Percentiles rank a stretch among this genome's conserved stretches.
Evolutionary conservation across 2,888 invertebrate genomes (phyloP).

Genomic region (Perizoma affinitatum): DNA sequence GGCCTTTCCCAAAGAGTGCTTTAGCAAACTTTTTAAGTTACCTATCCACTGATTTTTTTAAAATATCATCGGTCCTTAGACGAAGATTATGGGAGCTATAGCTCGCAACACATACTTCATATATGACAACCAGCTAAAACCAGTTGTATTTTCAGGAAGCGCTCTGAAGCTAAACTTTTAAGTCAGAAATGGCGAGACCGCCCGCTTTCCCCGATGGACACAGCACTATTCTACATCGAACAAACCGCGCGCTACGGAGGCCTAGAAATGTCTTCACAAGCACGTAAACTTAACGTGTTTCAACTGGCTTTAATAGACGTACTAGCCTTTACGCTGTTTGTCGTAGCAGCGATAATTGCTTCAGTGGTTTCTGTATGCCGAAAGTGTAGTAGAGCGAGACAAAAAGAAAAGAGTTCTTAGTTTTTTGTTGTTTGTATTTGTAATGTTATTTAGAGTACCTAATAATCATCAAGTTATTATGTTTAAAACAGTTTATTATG

Average conservation of each 20-base stretch:
- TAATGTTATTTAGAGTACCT: no score
- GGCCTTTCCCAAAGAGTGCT: neutral
- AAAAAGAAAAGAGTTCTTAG: conserved; percentile 34
- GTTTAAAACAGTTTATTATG: no score
- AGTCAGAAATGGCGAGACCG: conserved; percentile 52
- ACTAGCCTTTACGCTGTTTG: conserved; percentile 35
- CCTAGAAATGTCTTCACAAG: conserved; percentile 48
- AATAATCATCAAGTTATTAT: no score
- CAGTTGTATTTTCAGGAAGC: conserved; percentile 43
- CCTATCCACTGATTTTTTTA: neutral
- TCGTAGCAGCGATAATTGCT: conserved; percentile 15
- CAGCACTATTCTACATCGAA: conserved; percentile 55
- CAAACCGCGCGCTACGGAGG: conserved; percentile 47
- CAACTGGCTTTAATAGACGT: conserved; percentile 47
- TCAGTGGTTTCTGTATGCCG: conserved; percentile 11
- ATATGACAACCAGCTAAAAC: no score
- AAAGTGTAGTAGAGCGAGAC: conserved; percentile 13
- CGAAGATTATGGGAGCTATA: no score
- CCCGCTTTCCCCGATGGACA: conserved; percentile 52
- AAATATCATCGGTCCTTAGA: no score
- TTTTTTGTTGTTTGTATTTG: neutral
- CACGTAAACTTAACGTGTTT: conserved; percentile 39
- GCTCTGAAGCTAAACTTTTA: conserved; percentile 45
- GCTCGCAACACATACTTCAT: no score
- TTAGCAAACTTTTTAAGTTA: neutral